Evolutionary conservation across 2,113 vertebrate species (phyloP), one percentile per base, ranked within the genome.

Genomic region (Bufo bufo): DNA sequence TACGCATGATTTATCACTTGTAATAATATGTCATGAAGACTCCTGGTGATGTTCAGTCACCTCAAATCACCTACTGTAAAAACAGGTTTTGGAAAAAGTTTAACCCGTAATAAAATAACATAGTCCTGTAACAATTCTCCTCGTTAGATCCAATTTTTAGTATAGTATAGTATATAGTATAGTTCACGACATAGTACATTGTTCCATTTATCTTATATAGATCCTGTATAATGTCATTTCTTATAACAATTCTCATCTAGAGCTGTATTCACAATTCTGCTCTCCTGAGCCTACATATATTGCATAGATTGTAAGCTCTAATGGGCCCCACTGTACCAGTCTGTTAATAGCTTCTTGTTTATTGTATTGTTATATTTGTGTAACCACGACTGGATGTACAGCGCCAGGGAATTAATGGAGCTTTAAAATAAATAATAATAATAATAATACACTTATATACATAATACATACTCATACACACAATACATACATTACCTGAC

Each of bases 31-130:
- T 61, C 49, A n/a, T 4, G 78, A 23, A 52, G 81, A 69, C 49
- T 83, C 47, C 61, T 23, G 63, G 63, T 23, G 63, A 84, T 69
- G 63, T 69, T 54, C 49, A 52, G 12, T 84, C 82, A 84, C 82
- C 82, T 84, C 50, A 84, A 84, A 71, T 47, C 47, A 84, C 82
- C 80, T 61, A 59, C 23, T 45, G 6, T 81, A 59, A 81, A 56
- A 59, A 10, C 8, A 1, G 47, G 72, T 17, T 75, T 75, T 75
- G 72, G 72, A 45, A 49, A 50, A 49, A 1, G 33, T 33, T 33
- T 33, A 33, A 33, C 33, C 33, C 33, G 33, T 33, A 33, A 33
- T 33, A 33, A 33, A 33, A 33, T 33, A 33, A 33, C 19, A 12
- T 74, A 17, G 4, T 75, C 10, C 14, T 4, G 9, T 19, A 6